Evolutionary conservation across 37 sponge, comb jelly and placozoan species (phyloP).

Genomic region (Amphimedon queenslandica): DNA sequence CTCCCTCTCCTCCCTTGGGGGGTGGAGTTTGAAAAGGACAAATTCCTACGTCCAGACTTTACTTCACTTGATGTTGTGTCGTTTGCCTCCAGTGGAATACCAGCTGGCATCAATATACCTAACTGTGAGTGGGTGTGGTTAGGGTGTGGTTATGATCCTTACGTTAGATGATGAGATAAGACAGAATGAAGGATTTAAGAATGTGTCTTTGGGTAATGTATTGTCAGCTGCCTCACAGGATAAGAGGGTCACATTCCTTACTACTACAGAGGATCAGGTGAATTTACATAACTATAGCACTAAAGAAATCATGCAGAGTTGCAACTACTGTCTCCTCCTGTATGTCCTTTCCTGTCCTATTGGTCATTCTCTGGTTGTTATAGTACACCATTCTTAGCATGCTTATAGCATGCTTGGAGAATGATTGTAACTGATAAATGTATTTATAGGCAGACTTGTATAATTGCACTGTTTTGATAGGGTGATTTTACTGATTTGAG

Average conservation of each 20-base stretch:
- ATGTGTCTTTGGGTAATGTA: slow-evolving; percentile 92
- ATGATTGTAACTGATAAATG: background rate
- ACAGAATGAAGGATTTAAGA: slow-evolving; percentile 91
- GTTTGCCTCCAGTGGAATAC: slow-evolving; percentile 85
- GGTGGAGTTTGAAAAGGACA: slow-evolving; percentile 80
- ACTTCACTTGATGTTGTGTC: slow-evolving; percentile 86
- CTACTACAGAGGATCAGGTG: slow-evolving; percentile 61
- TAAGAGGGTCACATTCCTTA: slow-evolving; percentile 67
- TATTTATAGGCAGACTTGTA: slow-evolving; percentile 31
- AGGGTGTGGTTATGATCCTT: no score
- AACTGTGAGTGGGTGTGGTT: slow-evolving; percentile 67
- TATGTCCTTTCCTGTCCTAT: background rate
- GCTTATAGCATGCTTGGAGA: no score
- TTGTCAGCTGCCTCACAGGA: slow-evolving; percentile 62
- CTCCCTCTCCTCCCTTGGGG: slow-evolving; percentile 80
- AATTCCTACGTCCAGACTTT: slow-evolving; percentile 83
- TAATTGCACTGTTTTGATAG: slow-evolving; percentile 40
- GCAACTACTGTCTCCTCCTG: background rate
- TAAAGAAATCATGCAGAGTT: background rate
- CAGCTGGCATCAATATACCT: slow-evolving; percentile 91
- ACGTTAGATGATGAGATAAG: slow-evolving; percentile 93
- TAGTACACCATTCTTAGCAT: no score
- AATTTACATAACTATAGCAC: background rate
- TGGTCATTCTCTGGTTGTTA: no score
- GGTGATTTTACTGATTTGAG: slow-evolving; percentile 50